Percentiles rank a stretch among this genome's conserved stretches.
phyloP scores from a whole-genome alignment of 2,797 vertebrate species.

The Fistularia tabacaria region DNA sequence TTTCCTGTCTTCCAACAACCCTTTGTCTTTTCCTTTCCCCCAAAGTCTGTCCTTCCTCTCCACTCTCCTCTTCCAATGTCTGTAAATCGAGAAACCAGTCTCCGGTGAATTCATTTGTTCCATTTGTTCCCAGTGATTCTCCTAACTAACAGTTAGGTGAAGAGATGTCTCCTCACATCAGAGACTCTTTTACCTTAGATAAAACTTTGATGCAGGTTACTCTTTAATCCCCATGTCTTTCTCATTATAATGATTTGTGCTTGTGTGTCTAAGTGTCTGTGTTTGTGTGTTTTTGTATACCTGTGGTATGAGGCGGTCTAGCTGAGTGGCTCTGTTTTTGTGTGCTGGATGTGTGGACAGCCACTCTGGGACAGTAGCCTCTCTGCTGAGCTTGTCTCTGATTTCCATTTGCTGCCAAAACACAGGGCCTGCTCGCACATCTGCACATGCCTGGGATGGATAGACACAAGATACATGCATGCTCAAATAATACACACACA shows the following conservation, averaged over 20 bases:
- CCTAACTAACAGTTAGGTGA: conserved; percentile 19
- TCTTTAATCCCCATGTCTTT: conserved; percentile 20
- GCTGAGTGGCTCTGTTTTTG: conserved; percentile 78
- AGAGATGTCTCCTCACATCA: conserved; percentile 3
- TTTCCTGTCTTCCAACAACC: conserved; percentile 37
- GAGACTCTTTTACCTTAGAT: not conserved
- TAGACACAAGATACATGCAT: conserved; percentile 8
- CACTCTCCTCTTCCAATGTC: conserved; percentile 23
- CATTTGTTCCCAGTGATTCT: conserved; percentile 24
- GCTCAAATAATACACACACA: conserved; percentile 3
- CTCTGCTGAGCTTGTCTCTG: conserved; percentile 69
- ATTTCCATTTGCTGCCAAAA: conserved; percentile 95
- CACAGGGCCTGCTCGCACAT: conserved; percentile 87
- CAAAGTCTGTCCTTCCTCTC: conserved; percentile 26
- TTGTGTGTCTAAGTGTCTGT: too few relatives aligned
- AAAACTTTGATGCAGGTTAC: not conserved
- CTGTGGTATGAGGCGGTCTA: conserved; percentile 87
- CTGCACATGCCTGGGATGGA: conserved; percentile 84
- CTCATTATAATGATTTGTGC: not conserved
- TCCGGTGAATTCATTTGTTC: conserved; percentile 61
- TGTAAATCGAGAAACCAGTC: conserved; percentile 46
- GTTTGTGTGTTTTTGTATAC: too few relatives aligned
- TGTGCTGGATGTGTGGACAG: conserved; percentile 95
- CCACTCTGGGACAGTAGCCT: conserved; percentile 83
- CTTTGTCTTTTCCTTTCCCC: conserved; percentile 29